Base-by-base conservation (phyloP, 2,797 vertebrate genomes). In the Ceryle rudis region DNA sequence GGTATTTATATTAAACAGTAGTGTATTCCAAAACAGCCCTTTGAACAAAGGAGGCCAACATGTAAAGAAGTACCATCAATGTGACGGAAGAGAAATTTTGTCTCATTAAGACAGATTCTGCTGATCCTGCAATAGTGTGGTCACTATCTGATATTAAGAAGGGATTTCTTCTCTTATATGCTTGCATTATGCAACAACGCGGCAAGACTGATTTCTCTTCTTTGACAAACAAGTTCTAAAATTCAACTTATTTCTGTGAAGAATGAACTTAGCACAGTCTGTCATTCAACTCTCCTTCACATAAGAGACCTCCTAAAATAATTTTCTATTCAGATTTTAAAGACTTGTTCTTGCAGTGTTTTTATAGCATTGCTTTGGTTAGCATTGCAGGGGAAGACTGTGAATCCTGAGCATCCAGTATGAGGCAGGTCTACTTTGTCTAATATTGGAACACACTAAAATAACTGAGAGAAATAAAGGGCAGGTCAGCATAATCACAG, bases 391-490 rank as follows among this genome's bases (percentile, higher is more conserved):
- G 42, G n/a, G 29, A 94, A 79, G 42, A 79, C 79, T 79, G 33
- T 33, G 66, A 57, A 74, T 81, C 58, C 75, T 29, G 39, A 84
- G 70, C 11, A 8, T n/a, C 78, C 67, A 85, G 64, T 2, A 13
- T 39, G 18, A 71, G 52, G 39, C 70, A 74, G 31, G 25, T 61
- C 84, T 79, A 10, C 25, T 81, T 79, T 46, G 20, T 58, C 80
- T 84, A 84, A 79, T 83, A 90, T 19, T 83, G 73, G 73, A 94
- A 81, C 14, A 65, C 58, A 84, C 42, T 72, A 83, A 93, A 94
- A 91, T 78, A 93, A 93, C 72, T 61, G 29, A 31, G 28, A 80
- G 52, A 83, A 86, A 84, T 69, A 88, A 95, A 96, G 62, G 54
- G 28, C 70, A 93, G n/a, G 51, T 60, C 44, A 39, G 39, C 23